A percentile compares a stretch with the other conserved stretches of the same genome.
Conservation (phyloP, 1,140 invertebrate species). For the Myzus persicae region DNA sequence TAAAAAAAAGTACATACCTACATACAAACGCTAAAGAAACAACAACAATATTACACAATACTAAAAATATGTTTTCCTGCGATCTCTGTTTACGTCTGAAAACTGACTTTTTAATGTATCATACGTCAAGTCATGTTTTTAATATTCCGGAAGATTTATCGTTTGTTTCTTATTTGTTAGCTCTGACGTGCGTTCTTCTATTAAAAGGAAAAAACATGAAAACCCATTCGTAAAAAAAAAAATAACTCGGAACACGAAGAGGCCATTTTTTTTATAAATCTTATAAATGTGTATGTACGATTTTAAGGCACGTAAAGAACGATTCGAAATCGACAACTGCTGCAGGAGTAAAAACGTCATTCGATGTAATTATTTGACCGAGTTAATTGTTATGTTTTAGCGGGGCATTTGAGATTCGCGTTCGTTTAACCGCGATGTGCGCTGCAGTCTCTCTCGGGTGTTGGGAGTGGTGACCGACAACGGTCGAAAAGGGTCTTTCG, state of each 20-base stretch:
- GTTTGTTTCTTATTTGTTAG: slow-evolving; percentile 16
- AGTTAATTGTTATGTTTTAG: slow-evolving; percentile 5
- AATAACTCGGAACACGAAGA: not conserved
- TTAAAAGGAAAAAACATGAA: not conserved
- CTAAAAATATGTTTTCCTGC: not conserved
- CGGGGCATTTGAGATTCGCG: not conserved
- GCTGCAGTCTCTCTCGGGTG: not conserved
- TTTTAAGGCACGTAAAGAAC: not conserved
- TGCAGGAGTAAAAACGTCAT: not conserved
- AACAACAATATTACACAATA: not conserved
- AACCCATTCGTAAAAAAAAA: not conserved
- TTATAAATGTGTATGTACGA: not conserved
- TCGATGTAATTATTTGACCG: not conserved
- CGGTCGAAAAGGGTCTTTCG: not conserved
- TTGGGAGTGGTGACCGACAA: not conserved
- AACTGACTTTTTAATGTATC: slow-evolving; percentile 10
- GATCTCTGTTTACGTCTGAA: not conserved
- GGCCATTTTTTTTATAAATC: not conserved
- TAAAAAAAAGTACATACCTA: not conserved
- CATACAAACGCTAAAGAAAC: not conserved
- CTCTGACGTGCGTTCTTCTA: not conserved
- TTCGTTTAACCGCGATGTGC: not conserved
- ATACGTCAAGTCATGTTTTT: not conserved
- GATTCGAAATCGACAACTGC: not conserved
- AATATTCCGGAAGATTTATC: not conserved